Conservation (phyloP, 2,113 vertebrate genomes). For the Neolamprologus devosi region DNA sequence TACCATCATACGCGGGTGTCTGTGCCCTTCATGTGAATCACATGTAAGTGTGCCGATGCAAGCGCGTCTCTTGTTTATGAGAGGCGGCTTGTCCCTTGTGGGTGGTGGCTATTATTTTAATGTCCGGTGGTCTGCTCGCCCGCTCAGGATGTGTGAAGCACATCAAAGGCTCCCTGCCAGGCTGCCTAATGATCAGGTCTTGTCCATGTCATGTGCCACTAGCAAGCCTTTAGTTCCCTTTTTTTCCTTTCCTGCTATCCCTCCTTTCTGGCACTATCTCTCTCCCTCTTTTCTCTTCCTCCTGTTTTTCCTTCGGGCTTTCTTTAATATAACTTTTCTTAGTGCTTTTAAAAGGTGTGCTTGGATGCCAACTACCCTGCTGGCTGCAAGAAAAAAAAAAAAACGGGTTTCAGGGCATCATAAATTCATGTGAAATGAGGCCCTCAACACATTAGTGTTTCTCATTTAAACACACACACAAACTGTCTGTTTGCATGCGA, state of each 20-base stretch:
- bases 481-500: neutral
- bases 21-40: neutral
- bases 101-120: constrained; percentile 38
- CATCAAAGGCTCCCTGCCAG: constrained; percentile 25
- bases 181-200: constrained; percentile 38
- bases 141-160: constrained; percentile 7
- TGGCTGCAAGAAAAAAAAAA: constrained; percentile 1
- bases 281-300: neutral
- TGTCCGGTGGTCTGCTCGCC: constrained; percentile 9
- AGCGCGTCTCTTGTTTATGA: neutral
- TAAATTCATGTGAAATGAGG: constrained; percentile 24
- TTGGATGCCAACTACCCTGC: constrained; percentile 22
- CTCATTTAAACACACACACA: constrained; percentile 4
- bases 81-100: constrained; percentile 12
- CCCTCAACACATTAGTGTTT: constrained; percentile 36
- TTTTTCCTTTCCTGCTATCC: neutral
- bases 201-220: neutral
- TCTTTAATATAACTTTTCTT: neutral
- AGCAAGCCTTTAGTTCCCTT: neutral
- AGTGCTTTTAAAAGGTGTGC: neutral
- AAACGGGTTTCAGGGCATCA: constrained; percentile 1
- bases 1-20: neutral
- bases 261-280: neutral
- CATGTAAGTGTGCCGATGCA: neutral
- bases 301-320: neutral